These are phyloP conservation scores for Malthinus flaveolus DNA, from an alignment of 2,888 invertebrate genomes.

Conservation along the genomic window DNA sequence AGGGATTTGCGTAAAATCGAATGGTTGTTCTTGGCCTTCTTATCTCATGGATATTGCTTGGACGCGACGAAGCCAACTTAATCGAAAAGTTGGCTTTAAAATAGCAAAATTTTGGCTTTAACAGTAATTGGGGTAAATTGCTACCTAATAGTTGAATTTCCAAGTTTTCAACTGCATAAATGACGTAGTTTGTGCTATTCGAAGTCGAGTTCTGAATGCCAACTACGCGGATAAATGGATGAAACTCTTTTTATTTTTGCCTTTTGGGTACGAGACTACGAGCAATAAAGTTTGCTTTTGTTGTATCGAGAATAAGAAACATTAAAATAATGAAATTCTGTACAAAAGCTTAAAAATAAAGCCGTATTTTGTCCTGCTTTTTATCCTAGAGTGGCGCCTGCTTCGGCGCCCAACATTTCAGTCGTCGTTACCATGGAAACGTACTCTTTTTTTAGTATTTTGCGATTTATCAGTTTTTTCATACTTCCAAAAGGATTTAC, in stretches of 20 bases:
- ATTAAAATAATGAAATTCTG: constrained; percentile 3
- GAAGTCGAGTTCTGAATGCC: too few relatives aligned
- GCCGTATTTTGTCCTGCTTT: constrained; percentile 23
- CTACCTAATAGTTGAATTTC: too few relatives aligned
- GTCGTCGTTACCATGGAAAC: constrained; percentile 29
- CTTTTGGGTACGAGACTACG: neutral
- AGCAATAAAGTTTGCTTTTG: neutral
- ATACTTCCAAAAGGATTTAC: constrained; percentile 13
- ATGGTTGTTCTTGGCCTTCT: too few relatives aligned
- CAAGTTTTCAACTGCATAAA: too few relatives aligned
- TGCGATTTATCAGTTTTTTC: constrained; percentile 30
- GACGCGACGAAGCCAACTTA: too few relatives aligned
- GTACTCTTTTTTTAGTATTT: constrained; percentile 18
- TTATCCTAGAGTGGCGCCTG: constrained; percentile 24
- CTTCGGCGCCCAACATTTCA: constrained; percentile 27
- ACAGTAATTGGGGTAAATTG: too few relatives aligned
- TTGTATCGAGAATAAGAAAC: neutral
- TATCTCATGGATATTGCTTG: too few relatives aligned
- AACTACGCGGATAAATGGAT: neutral
- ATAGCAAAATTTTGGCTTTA: too few relatives aligned
- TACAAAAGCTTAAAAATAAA: constrained; percentile 8
- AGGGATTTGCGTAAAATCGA: too few relatives aligned
- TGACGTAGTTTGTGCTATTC: too few relatives aligned
- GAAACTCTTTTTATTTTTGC: neutral
- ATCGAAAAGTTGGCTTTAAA: too few relatives aligned